These are phyloP conservation scores for Unio delphinus DNA, from an alignment of 2,888 invertebrate genomes.

Conservation along the genomic window DNA sequence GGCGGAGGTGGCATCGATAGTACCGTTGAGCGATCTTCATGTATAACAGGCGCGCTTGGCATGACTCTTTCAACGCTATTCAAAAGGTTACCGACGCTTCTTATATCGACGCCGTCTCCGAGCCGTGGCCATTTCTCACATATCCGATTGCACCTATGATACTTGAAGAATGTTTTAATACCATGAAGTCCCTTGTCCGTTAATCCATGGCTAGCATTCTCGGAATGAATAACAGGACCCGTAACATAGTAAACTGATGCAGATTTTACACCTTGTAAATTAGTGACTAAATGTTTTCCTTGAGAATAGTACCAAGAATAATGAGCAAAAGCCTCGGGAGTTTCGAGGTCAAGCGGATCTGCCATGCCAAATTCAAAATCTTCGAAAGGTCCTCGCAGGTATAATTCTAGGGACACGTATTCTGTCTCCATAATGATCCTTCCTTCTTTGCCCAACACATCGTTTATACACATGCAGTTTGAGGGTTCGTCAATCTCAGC, in stretches of 20 bases:
- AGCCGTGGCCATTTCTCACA: slow-evolving; percentile 43
- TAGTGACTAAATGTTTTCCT: slow-evolving; percentile 42
- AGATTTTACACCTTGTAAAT: slow-evolving; percentile 48
- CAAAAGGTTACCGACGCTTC: slow-evolving; percentile 18
- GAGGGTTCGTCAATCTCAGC: slow-evolving; percentile 55
- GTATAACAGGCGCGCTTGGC: slow-evolving; percentile 16
- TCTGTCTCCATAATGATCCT: slow-evolving; percentile 41
- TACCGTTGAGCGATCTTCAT: too few species aligned
- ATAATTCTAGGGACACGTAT: slow-evolving; percentile 48
- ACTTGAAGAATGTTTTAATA: slow-evolving; percentile 50
- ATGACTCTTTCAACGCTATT: not conserved
- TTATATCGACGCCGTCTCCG: slow-evolving; percentile 25
- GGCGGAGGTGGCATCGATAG: slow-evolving; percentile 16
- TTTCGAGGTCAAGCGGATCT: slow-evolving; percentile 19
- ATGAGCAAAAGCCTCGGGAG: slow-evolving; percentile 51
- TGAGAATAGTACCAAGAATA: slow-evolving; percentile 50
- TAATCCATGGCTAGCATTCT: slow-evolving; percentile 30
- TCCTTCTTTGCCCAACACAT: slow-evolving; percentile 42
- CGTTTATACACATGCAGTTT: slow-evolving; percentile 44
- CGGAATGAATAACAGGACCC: slow-evolving; percentile 49
- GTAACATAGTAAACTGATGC: slow-evolving; percentile 41
- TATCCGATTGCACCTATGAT: slow-evolving; percentile 49
- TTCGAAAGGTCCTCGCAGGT: slow-evolving; percentile 42
- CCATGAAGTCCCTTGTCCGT: slow-evolving; percentile 45
- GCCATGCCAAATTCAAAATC: slow-evolving; percentile 39